Percentiles rank a stretch among this genome's conserved stretches.
Conservation (phyloP, 2,888 invertebrate genomes). For the Zhengitettix transpicula region DNA sequence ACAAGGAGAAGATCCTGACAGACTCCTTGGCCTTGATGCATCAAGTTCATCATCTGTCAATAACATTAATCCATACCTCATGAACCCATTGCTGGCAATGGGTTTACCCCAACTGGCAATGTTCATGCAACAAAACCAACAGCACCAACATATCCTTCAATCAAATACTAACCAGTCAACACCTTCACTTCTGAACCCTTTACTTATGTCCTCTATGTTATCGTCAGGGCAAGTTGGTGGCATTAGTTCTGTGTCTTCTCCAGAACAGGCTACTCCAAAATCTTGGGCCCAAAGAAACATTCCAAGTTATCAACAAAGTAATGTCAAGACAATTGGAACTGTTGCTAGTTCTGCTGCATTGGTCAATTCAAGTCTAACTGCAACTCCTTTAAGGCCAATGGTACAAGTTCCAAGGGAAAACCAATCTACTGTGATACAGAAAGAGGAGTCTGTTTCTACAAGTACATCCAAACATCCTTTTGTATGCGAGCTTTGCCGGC, state of each 20-base stretch:
- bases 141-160: not conserved
- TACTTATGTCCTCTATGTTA: not conserved
- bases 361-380: not conserved
- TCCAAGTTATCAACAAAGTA: not conserved
- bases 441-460: slow-evolving; percentile 2
- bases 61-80: not conserved
- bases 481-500: slow-evolving; percentile 14
- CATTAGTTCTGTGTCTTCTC: no score
- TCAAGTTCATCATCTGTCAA: not conserved
- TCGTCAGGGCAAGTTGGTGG: no score
- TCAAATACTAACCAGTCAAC: not conserved
- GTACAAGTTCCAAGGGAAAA: not conserved
- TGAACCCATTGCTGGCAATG: slow-evolving; percentile 9
- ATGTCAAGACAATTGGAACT: not conserved
- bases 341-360: not conserved
- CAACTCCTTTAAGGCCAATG: not conserved
- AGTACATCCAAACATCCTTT: slow-evolving; percentile 7
- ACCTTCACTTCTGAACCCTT: not conserved
- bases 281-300: not conserved
- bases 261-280: no score
- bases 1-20: not conserved
- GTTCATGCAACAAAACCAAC: slow-evolving; percentile 9
- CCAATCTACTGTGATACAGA: not conserved
- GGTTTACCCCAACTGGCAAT: slow-evolving; percentile 9
- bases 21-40: not conserved